Percentiles rank a stretch among this genome's conserved stretches.
phyloP scores from a whole-genome alignment of 2,888 invertebrate species.

The Parasteatoda lunata region DNA sequence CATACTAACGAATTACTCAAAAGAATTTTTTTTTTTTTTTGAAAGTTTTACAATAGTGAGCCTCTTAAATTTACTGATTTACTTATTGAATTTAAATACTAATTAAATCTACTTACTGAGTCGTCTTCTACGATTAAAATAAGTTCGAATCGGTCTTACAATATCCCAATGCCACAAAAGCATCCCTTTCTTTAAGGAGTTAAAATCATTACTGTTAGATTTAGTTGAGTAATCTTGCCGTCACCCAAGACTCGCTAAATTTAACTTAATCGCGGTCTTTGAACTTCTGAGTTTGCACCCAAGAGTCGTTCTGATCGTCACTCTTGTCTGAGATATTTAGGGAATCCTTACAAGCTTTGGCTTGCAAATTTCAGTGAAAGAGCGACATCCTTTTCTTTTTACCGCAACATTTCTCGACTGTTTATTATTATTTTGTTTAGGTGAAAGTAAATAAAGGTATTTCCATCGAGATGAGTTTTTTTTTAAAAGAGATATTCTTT shows the following conservation, averaged over 20 bases:
- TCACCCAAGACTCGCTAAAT: slow-evolving; percentile 25
- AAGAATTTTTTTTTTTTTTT: too few species aligned
- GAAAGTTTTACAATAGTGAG: too few species aligned
- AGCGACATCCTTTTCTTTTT: too few species aligned
- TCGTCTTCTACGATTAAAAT: slow-evolving; percentile 28
- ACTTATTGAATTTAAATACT: too few species aligned
- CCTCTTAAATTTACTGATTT: too few species aligned
- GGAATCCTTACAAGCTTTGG: background rate
- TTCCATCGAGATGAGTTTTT: too few species aligned
- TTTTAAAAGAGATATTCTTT: too few species aligned
- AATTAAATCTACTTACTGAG: slow-evolving; percentile 21
- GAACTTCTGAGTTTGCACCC: slow-evolving; percentile 1
- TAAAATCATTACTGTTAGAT: background rate
- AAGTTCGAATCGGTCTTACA: slow-evolving; percentile 34
- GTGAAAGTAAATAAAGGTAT: too few species aligned
- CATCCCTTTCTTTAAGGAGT: slow-evolving; percentile 10
- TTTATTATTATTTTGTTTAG: too few species aligned
- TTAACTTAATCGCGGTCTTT: slow-evolving; percentile 38
- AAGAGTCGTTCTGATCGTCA: background rate
- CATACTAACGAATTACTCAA: too few species aligned
- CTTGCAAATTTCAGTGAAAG: too few species aligned
- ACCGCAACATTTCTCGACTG: too few species aligned
- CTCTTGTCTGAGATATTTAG: background rate
- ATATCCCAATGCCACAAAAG: slow-evolving; percentile 36
- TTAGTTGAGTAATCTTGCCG: background rate